Evolutionary conservation across 2,113 vertebrate species (phyloP), one percentile per base, ranked within the genome.

Genomic region (Cyphomyrus discorhynchus): DNA sequence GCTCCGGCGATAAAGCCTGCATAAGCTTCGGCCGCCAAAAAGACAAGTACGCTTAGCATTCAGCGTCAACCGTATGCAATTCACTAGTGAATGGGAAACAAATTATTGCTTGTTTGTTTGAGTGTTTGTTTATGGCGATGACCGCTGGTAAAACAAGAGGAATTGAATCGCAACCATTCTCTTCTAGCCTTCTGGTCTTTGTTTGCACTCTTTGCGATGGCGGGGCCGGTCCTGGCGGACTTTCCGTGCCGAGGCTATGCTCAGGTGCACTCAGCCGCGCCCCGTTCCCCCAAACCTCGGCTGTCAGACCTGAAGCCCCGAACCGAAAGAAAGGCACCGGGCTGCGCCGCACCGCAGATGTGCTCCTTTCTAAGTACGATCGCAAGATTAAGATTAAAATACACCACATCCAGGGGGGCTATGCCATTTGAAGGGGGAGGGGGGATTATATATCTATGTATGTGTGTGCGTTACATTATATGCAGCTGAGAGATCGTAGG

Each of bases 351-450:
- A 2, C 74, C n/a, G 86, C 86, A 56, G 58, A 87, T 39, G 24
- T 7, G 39, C 35, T 35, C 27, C 52, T 46, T 66, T 45, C 62
- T 56, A 88, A 66, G 56, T 56, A n/a, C 87, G 58, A 88, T 58
- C 35, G 39, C 42, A n/a, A 45, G 86, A 88, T 66, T 88, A 88
- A 66, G 19, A 88, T 88, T 88, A 88, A 62, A 45, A 88, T 62
- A 45, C 52, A 53, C 56, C 9, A 11, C 31, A 10, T 58, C 52
- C 50, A 42, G 31, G 10, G 52, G 52, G 15, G 46, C 10, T 52
- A 31, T 52, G 24, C 47, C 11, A 11, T 31, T 11, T 86, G n/a
- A 27, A 10, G 53, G 19, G 53, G 19, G 53, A 56, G 53, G 53
- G 52, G 58, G 58, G 8, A 62, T 66, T 66, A 66, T 31, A 70